These are phyloP conservation scores for Entomobrya multifasciata DNA, from an alignment of 2,888 invertebrate species.

Conservation along the genomic window DNA sequence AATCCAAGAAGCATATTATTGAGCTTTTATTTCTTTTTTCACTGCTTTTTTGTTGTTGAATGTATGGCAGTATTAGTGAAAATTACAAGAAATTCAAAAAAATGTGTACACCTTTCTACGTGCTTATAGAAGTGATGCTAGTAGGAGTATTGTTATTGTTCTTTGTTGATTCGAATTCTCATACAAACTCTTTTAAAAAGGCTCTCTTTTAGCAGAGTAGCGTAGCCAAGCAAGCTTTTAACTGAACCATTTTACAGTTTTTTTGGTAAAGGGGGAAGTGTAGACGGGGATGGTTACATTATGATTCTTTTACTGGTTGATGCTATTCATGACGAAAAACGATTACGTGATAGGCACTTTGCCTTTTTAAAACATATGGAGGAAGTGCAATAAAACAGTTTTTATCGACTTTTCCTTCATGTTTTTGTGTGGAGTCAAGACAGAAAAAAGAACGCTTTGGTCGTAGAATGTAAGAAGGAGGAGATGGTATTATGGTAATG, in stretches of 20 bases:
- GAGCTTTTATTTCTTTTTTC: conserved; percentile 15
- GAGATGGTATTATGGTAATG: conserved; percentile 28
- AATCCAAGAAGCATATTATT: conserved; percentile 9
- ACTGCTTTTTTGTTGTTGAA: conserved; percentile 1
- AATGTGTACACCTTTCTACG: conserved; percentile 10
- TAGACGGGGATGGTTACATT: background rate
- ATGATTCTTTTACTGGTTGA: conserved; percentile 15
- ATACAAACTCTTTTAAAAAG: too few relatives aligned
- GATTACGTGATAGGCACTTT: conserved; percentile 64
- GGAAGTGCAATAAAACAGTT: conserved; percentile 68
- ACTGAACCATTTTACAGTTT: background rate
- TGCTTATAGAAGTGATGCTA: background rate
- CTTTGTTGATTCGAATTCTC: conserved; percentile 10
- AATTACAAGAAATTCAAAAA: conserved; percentile 8
- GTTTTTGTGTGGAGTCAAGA: conserved; percentile 13
- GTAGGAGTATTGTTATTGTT: conserved; percentile 30
- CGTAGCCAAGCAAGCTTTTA: background rate
- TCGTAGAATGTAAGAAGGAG: too few relatives aligned
- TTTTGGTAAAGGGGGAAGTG: background rate
- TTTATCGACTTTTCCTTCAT: conserved; percentile 61
- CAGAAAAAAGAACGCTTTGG: conserved; percentile 6
- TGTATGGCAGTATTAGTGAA: conserved; percentile 12
- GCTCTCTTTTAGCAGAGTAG: background rate
- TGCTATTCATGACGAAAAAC: conserved; percentile 54
- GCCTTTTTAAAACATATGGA: conserved; percentile 54